phyloP scores from a whole-genome alignment of 2,113 vertebrate species.

The Siniperca knerii region DNA sequence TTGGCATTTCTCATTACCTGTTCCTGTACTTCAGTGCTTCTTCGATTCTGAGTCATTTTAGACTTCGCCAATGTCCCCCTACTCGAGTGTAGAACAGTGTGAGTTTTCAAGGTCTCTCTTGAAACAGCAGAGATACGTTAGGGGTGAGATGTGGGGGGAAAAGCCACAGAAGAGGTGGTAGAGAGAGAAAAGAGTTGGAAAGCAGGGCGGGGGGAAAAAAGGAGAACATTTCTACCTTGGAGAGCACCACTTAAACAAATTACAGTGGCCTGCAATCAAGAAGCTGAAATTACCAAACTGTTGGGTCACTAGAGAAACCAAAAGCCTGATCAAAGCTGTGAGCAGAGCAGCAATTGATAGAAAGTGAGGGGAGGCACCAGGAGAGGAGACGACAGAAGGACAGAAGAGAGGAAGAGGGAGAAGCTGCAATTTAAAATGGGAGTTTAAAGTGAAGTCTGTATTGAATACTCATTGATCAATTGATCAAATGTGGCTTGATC shows the following conservation, averaged over 20 bases:
- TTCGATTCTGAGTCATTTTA: slow-evolving; percentile 25
- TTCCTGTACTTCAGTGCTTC: slow-evolving; percentile 7
- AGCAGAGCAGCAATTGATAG: slow-evolving; percentile 41
- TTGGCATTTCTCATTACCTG: slow-evolving; percentile 26
- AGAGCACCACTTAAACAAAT: slow-evolving; percentile 80
- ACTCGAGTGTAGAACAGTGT: slow-evolving; percentile 32
- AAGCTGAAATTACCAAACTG: slow-evolving; percentile 78
- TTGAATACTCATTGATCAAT: slow-evolving; percentile 24
- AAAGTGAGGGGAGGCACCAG: slow-evolving; percentile 21
- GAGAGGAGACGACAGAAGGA: background rate
- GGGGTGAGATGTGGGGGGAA: slow-evolving; percentile 16
- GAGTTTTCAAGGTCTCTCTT: slow-evolving; percentile 52
- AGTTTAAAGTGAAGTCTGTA: slow-evolving; percentile 18
- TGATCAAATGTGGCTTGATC: slow-evolving; percentile 22
- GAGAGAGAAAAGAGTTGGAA: slow-evolving; percentile 4
- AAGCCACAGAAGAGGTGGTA: slow-evolving; percentile 1
- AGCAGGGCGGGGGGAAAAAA: background rate
- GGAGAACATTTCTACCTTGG: slow-evolving; percentile 69
- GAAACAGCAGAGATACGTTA: slow-evolving; percentile 32
- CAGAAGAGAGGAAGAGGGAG: slow-evolving; percentile 4
- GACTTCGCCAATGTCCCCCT: slow-evolving; percentile 8
- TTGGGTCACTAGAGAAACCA: slow-evolving; percentile 81
- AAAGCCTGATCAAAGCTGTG: slow-evolving; percentile 64
- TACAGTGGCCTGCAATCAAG: slow-evolving; percentile 81
- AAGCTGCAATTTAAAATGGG: slow-evolving; percentile 13